phyloP scores from a whole-genome alignment of 2,113 vertebrate species.

The Nyctibius bracteatus region DNA sequence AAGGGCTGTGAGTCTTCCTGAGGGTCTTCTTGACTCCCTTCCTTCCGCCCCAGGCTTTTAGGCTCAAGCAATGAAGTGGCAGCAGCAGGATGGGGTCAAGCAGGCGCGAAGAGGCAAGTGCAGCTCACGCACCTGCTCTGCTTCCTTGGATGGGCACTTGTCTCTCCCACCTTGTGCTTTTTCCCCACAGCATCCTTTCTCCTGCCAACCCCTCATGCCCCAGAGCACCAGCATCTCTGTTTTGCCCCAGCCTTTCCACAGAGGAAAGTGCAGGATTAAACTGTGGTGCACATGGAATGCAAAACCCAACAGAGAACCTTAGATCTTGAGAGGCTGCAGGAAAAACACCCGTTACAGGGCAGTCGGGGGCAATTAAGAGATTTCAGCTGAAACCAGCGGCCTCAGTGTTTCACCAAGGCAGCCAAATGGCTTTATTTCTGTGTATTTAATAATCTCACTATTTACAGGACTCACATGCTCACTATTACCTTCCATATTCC shows the following conservation, averaged over 20 bases:
- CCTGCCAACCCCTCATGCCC: neutral
- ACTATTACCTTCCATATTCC: conserved; percentile 26
- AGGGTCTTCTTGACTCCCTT: neutral
- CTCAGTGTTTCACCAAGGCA: neutral
- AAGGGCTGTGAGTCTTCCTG: neutral
- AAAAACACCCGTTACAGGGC: neutral
- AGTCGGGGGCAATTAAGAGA: neutral
- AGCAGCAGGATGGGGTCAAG: neutral
- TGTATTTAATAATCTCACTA: conserved; percentile 48
- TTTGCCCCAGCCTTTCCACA: neutral
- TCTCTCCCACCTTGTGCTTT: neutral
- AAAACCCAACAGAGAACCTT: neutral
- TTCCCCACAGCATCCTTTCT: neutral
- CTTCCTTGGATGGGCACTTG: neutral
- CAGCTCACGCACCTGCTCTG: neutral
- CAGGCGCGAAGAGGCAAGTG: neutral
- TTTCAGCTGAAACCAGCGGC: neutral
- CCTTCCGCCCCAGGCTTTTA: neutral
- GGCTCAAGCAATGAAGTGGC: neutral
- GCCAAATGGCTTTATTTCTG: conserved; percentile 4
- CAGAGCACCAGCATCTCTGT: neutral
- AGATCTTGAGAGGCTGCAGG: neutral
- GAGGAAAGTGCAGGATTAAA: neutral
- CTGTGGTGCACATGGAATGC: accelerated
- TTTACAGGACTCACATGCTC: conserved; percentile 48